A percentile compares a stretch with the other conserved stretches of the same genome.
phyloP scores from a whole-genome alignment of 2,888 invertebrate genomes.

The Torymus auratus region DNA sequence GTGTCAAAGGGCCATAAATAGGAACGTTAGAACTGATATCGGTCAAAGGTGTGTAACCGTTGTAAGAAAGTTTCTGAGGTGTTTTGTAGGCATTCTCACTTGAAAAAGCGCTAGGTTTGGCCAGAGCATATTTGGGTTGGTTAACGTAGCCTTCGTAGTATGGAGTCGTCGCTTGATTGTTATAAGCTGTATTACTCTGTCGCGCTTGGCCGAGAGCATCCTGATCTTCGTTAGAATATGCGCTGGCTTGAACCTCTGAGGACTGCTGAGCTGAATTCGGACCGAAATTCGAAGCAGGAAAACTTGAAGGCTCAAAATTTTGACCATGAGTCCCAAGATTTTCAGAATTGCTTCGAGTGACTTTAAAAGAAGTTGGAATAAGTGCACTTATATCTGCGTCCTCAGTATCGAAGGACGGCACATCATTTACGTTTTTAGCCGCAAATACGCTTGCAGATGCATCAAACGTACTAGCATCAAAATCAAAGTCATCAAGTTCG shows the following conservation, averaged over 20 bases:
- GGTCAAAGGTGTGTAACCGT: constrained; percentile 17
- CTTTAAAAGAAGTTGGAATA: constrained; percentile 30
- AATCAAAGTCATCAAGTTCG: constrained; percentile 39
- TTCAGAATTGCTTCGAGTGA: constrained; percentile 35
- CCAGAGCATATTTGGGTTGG: constrained; percentile 34
- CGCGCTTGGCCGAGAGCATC: constrained; percentile 24
- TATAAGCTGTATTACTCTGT: constrained; percentile 23
- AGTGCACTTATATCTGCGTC: constrained; percentile 33
- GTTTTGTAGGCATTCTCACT: background rate
- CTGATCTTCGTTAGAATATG: constrained; percentile 32
- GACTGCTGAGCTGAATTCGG: background rate
- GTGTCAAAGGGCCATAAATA: background rate
- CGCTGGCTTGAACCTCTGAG: background rate
- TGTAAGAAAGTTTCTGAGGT: constrained; percentile 20
- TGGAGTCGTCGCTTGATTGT: constrained; percentile 36
- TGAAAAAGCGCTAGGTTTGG: constrained; percentile 7
- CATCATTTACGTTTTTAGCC: constrained; percentile 2
- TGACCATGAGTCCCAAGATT: constrained; percentile 26
- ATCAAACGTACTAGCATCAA: constrained; percentile 30
- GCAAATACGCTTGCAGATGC: background rate
- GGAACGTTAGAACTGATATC: constrained; percentile 31
- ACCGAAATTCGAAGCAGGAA: constrained; percentile 2
- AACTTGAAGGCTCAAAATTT: constrained; percentile 26
- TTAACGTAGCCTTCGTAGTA: constrained; percentile 1
- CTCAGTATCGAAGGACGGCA: constrained; percentile 7